phyloP scores from a whole-genome alignment of 2,113 vertebrate species.

The Diphyllodes magnificus region DNA sequence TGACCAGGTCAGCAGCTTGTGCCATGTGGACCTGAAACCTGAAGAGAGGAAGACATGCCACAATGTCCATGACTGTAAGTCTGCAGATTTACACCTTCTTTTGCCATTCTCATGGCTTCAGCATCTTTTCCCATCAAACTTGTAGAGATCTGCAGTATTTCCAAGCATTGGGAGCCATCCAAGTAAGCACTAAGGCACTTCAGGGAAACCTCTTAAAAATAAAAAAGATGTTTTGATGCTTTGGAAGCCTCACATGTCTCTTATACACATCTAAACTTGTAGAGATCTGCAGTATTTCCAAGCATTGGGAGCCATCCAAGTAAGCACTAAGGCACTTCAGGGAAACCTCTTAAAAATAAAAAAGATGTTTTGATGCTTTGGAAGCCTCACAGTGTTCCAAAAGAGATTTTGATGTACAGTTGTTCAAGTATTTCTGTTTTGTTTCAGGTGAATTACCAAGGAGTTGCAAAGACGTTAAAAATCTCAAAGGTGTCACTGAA shows the following conservation, averaged over 20 bases:
- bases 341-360: background rate
- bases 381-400: background rate
- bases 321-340: background rate
- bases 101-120: background rate
- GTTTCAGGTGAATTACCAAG: slow-evolving; percentile 82
- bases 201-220: background rate
- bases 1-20: slow-evolving; percentile 75
- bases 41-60: slow-evolving; percentile 80
- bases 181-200: background rate
- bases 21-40: slow-evolving; percentile 73
- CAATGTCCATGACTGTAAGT: slow-evolving; percentile 85
- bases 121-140: background rate
- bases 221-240: background rate
- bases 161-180: background rate
- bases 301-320: background rate
- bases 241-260: background rate
- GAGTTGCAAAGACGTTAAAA: slow-evolving; percentile 82
- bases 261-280: no score
- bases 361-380: background rate
- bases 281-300: background rate
- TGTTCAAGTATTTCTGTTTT: background rate
- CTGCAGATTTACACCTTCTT: background rate
- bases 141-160: background rate
- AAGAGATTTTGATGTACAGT: background rate
- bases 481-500: slow-evolving; percentile 61